Base-by-base conservation (phyloP, 2,888 invertebrate genomes). In the Colostygia pectinataria region DNA sequence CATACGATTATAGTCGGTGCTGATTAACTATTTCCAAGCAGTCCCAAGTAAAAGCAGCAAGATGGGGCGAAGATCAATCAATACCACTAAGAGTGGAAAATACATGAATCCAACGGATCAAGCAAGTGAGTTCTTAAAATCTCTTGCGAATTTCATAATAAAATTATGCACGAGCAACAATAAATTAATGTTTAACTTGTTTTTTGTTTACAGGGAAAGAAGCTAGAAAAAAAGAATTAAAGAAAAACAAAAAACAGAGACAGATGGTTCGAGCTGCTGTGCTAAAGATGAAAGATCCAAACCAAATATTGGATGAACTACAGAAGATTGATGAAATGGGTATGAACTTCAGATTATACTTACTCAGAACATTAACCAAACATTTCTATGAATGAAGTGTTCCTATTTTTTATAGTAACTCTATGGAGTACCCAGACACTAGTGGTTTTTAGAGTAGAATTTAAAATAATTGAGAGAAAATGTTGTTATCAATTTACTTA, bases 91-190 rank as follows among this genome's bases (percentile, higher is more conserved):
- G 92, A 98, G 98, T 97, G 99, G 99, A 82, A 99, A 99, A 93
- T 99, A 98, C 74, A 99, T 99, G 99, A 99, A 99, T 89, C 99
- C 99, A 28, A 99, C 99, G 3, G 99, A 99, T 86, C 99, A 99
- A 94, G 98, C 98, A 52, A 92, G 99, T 97, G 93, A 95, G 97
- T 95, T n/a, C n/a, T n/a, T n/a, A n/a, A n/a, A n/a, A n/a, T n/a
- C n/a, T n/a, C n/a, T n/a, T n/a, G n/a, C n/a, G n/a, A n/a, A n/a
- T n/a, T n/a, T n/a, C n/a, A n/a, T n/a, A n/a, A n/a, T n/a, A n/a
- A n/a, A n/a, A n/a, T n/a, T n/a, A n/a, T n/a, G n/a, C n/a, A n/a
- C n/a, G n/a, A n/a, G n/a, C n/a, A 71, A n/a, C 9, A 29, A 14
- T 13, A 18, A 23, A 18, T 18, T 18, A 3, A 8, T 31, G 2